phyloP scores from a whole-genome alignment of 2,113 vertebrate species.

The Martes martes region DNA sequence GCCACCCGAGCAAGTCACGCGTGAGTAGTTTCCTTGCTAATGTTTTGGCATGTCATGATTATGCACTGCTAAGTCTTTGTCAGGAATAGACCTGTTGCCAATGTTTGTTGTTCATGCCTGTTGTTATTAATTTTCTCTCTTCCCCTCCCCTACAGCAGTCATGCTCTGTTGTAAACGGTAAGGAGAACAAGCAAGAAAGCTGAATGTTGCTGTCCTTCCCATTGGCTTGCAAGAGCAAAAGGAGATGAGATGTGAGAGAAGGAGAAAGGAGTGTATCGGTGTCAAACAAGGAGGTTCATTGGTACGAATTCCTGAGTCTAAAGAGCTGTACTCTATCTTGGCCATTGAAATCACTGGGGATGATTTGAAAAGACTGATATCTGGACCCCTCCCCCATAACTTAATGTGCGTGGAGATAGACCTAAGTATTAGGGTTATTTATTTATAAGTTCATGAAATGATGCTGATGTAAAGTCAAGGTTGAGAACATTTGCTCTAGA shows the following conservation, averaged over 20 bases:
- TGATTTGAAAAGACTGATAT: background rate
- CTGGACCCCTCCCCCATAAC: background rate
- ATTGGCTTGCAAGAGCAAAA: background rate
- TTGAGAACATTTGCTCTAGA: background rate
- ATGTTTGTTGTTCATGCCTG: slow-evolving; percentile 63
- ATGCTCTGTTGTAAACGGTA: background rate
- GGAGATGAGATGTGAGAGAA: background rate
- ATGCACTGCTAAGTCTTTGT: slow-evolving; percentile 71
- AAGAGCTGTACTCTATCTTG: background rate
- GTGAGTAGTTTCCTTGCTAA: slow-evolving; percentile 62
- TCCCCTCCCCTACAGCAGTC: slow-evolving; percentile 1
- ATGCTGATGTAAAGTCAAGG: background rate
- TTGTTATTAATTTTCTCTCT: slow-evolving; percentile 68
- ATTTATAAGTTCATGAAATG: background rate
- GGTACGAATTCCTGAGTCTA: background rate
- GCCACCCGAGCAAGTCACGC: slow-evolving; percentile 35
- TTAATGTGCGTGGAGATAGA: background rate
- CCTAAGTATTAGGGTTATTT: background rate
- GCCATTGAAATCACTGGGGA: background rate
- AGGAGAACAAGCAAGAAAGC: background rate
- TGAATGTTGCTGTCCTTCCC: background rate
- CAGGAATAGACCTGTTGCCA: slow-evolving; percentile 71
- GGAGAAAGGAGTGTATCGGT: background rate
- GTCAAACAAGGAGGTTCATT: background rate
- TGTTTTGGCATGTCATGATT: slow-evolving; percentile 68